Evolutionary conservation across 2,113 vertebrate species (phyloP).

Genomic region (Puffinus mauretanicus): DNA sequence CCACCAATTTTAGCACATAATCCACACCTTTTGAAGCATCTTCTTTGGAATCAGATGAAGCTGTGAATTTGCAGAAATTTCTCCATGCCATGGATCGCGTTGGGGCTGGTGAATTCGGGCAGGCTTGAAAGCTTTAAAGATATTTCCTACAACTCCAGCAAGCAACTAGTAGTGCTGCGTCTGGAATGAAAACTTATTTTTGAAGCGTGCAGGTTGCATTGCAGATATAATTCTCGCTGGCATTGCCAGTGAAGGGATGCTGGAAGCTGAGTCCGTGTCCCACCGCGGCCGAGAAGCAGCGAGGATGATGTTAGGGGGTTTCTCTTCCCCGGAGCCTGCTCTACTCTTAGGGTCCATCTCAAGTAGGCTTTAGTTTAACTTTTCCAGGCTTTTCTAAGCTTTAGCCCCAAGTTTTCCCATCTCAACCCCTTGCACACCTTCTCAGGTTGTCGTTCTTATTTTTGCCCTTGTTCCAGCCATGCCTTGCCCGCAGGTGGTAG

Average conservation of each 20-base stretch:
- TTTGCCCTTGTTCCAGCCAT: neutral
- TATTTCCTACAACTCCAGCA: neutral
- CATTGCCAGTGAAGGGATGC: neutral
- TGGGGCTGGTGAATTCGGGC: neutral
- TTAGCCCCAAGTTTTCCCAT: neutral
- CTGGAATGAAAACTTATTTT: neutral
- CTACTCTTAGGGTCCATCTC: neutral
- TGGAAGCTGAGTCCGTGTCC: neutral
- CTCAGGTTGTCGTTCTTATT: neutral
- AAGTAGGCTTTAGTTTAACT: neutral
- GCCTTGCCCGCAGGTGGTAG: neutral
- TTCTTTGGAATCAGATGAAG: neutral
- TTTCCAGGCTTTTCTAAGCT: neutral
- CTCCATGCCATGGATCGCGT: fast-evolving
- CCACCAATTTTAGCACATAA: neutral
- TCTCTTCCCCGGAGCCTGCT: neutral
- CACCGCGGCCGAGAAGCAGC: fast-evolving
- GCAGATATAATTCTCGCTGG: neutral
- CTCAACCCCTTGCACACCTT: neutral
- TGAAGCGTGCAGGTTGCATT: fast-evolving
- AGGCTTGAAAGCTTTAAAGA: neutral
- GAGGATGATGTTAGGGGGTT: neutral
- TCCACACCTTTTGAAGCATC: neutral
- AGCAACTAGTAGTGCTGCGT: too few relatives aligned
- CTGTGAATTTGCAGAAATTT: neutral